These are phyloP conservation scores for Sturnus vulgaris DNA, from an alignment of 2,113 vertebrate species.

Conservation along the genomic window DNA sequence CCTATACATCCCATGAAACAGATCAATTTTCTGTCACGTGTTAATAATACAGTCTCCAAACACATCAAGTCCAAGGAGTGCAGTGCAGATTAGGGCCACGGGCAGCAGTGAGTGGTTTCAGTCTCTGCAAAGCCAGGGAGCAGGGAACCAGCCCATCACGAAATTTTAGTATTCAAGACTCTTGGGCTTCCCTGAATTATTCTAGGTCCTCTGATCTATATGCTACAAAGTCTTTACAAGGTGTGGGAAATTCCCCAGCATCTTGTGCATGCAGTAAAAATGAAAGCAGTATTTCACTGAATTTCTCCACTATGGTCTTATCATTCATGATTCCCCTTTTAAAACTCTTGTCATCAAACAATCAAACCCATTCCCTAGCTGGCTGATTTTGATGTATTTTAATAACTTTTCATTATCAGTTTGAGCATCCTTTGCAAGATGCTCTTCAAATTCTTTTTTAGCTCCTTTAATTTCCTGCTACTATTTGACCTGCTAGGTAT, in stretches of 20 bases:
- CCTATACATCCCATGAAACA: not conserved
- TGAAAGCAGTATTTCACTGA: not conserved
- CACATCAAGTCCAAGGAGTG: not conserved
- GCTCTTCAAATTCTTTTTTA: constrained; percentile 5
- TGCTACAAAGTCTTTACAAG: not conserved
- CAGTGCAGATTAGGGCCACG: not conserved
- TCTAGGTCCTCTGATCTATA: not conserved
- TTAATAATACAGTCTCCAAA: not conserved
- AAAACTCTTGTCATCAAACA: not conserved
- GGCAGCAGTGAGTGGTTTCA: not conserved
- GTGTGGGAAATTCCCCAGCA: not conserved
- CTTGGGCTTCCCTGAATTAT: not conserved
- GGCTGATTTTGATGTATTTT: not conserved
- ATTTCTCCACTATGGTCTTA: not conserved
- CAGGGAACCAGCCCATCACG: not conserved
- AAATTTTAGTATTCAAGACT: not conserved
- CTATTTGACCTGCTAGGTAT: not conserved
- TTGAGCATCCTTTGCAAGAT: not conserved
- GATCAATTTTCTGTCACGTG: not conserved
- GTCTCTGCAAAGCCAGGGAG: not conserved
- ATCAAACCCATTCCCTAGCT: not conserved
- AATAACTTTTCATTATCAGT: not conserved
- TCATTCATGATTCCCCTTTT: not conserved
- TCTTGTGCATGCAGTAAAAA: not conserved
- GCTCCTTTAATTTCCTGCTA: constrained; percentile 42